Percentiles rank a stretch among this genome's conserved stretches.
Conservation (phyloP, 2,113 vertebrate genomes). For the cat (Felis catus) region DNA sequence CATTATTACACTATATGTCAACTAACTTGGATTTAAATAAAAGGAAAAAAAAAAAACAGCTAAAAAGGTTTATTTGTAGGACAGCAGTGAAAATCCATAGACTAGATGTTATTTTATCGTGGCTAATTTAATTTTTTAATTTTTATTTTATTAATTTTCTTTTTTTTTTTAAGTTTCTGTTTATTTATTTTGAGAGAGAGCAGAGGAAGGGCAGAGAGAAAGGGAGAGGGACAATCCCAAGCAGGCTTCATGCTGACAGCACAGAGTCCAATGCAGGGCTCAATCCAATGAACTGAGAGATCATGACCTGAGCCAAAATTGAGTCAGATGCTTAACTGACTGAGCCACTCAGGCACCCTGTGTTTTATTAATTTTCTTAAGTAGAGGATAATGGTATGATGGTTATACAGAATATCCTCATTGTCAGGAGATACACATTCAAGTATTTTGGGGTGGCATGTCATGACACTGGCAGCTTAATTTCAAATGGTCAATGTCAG, state of each 20-base stretch:
- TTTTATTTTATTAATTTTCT: not conserved
- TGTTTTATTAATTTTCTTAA: not conserved
- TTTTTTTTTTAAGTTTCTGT: too few species aligned
- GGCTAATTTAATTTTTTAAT: slow-evolving; percentile 23
- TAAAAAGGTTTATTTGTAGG: not conserved
- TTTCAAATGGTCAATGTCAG: not conserved
- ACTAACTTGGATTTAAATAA: too few species aligned
- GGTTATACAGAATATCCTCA: not conserved
- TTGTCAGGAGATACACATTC: not conserved
- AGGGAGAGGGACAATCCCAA: too few species aligned
- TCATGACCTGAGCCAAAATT: too few species aligned
- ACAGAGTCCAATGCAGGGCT: too few species aligned
- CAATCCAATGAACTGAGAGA: too few species aligned
- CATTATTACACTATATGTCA: too few species aligned
- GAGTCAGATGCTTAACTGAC: too few species aligned
- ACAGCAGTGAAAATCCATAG: not conserved
- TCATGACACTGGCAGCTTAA: not conserved
- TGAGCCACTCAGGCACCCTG: too few species aligned
- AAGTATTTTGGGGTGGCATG: not conserved
- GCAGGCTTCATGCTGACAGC: too few species aligned
- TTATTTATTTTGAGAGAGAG: too few species aligned
- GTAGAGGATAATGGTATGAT: not conserved
- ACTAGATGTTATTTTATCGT: not conserved
- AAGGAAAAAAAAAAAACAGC: not conserved
- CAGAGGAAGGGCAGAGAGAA: too few species aligned